These are phyloP conservation scores for Agrypnia vestita DNA, from an alignment of 1,140 invertebrate species.

Conservation along the genomic window DNA sequence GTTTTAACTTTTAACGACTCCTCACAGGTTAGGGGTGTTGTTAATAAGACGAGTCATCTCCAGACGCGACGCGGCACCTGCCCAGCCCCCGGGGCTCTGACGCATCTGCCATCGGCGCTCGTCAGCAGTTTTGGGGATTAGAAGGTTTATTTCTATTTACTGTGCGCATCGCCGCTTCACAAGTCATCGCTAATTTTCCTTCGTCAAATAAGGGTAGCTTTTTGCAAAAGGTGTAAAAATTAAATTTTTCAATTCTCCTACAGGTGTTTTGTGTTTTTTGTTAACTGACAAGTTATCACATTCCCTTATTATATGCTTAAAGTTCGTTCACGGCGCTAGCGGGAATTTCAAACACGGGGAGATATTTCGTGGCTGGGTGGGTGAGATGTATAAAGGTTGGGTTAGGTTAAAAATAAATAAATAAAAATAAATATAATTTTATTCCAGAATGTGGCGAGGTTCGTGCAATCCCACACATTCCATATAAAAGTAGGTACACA, in stretches of 20 bases:
- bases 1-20: constrained; percentile 29
- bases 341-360: no score
- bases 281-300: no score
- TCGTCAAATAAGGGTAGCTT: constrained; percentile 14
- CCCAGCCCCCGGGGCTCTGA: background rate
- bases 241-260: background rate
- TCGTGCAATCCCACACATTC: no score
- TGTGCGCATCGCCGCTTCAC: constrained; percentile 5
- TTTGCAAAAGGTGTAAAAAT: constrained; percentile 40
- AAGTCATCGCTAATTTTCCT: constrained; percentile 36
- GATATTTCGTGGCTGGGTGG: no score
- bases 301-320: no score
- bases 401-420: no score
- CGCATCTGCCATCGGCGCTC: constrained; percentile 48
- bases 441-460: no score
- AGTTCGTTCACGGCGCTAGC: no score
- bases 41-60: constrained; percentile 33
- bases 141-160: constrained; percentile 28
- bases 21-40: background rate
- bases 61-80: constrained; percentile 40
- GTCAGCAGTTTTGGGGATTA: constrained; percentile 46
- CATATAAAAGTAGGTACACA: no score
- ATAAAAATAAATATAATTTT: no score
- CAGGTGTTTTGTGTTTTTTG: background rate
- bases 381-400: no score